Percentiles rank a stretch among this genome's conserved stretches.
Conservation (phyloP, 2,797 vertebrate species). For the Typhlichthys eigenmanni region DNA sequence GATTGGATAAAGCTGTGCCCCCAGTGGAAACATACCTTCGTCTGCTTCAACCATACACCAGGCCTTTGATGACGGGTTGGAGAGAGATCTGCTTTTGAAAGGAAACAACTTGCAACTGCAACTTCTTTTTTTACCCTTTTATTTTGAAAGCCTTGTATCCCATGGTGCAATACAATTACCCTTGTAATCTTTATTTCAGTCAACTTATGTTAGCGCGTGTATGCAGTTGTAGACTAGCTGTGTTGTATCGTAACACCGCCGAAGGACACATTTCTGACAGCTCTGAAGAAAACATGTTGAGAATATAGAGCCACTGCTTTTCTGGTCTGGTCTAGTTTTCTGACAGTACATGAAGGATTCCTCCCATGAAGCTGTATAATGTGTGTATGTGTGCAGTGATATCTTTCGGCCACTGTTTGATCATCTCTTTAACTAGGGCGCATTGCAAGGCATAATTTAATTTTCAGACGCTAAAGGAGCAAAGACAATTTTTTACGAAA, state of each 20-base stretch:
- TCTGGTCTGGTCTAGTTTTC: no score
- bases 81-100: constrained; percentile 14
- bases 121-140: constrained; percentile 6
- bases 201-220: no score
- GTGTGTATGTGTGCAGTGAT: not conserved
- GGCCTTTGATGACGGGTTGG: constrained; percentile 43
- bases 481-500: not conserved
- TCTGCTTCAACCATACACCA: constrained; percentile 66
- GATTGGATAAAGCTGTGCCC: constrained; percentile 63
- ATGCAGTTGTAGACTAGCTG: no score
- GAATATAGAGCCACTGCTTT: no score
- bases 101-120: not conserved
- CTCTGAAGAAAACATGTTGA: no score
- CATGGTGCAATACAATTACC: no score
- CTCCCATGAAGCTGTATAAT: no score
- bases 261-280: no score
- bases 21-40: constrained; percentile 55
- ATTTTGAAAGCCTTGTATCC: not conserved
- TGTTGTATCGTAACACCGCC: no score
- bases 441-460: not conserved
- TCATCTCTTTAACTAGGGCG: not conserved
- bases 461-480: not conserved
- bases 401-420: not conserved
- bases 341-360: no score
- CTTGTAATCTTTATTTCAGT: no score